Evolutionary conservation across 1,140 invertebrate genomes (phyloP).

Genomic region (Archivesica marissinica): DNA sequence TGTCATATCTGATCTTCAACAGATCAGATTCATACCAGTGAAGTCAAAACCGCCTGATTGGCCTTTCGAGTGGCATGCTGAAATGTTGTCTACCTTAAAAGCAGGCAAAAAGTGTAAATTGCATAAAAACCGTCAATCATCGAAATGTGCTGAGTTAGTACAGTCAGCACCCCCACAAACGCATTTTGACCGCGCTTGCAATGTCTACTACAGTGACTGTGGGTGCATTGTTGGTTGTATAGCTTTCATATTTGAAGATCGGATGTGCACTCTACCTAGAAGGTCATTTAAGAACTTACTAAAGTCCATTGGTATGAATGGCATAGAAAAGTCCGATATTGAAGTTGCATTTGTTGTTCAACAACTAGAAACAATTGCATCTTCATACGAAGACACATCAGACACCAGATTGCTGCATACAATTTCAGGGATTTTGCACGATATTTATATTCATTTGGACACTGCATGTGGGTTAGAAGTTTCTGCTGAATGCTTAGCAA

Average conservation of each 20-base stretch:
- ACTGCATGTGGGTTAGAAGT: slow-evolving; percentile 39
- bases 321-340: not conserved
- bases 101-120: not conserved
- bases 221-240: not conserved
- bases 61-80: slow-evolving; percentile 58
- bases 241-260: not conserved
- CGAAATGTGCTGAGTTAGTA: too few species aligned
- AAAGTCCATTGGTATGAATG: not conserved
- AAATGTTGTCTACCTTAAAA: not conserved
- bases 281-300: not conserved
- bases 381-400: not conserved
- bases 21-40: slow-evolving; percentile 59
- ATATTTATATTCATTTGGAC: slow-evolving; percentile 11
- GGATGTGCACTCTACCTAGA: not conserved
- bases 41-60: slow-evolving; percentile 52
- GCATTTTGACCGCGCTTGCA: not conserved
- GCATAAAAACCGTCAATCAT: not conserved
- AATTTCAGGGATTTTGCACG: not conserved
- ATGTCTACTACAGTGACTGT: not conserved
- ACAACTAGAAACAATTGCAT: not conserved
- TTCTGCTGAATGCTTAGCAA: not conserved
- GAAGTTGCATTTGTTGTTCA: not conserved
- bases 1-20: not conserved
- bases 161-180: too few species aligned
- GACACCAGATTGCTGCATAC: not conserved